A percentile compares a stretch with the other conserved stretches of the same genome.
Conservation (phyloP, 2,797 vertebrate genomes). For the Caiman crocodilus region DNA sequence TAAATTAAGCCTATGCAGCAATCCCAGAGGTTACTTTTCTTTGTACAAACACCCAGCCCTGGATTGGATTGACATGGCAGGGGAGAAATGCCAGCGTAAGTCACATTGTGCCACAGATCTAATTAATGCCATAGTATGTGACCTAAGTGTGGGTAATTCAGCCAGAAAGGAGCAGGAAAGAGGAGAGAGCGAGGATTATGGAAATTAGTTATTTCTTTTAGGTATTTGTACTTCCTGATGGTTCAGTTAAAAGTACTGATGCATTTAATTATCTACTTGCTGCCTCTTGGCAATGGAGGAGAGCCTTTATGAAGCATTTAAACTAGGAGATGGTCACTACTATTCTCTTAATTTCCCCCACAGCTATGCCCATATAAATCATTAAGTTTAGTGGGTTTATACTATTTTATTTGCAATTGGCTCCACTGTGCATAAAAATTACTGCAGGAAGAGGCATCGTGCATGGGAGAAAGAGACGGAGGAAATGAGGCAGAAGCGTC, state of each 20-base stretch:
- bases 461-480: no score
- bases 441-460: fast-evolving
- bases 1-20: no score
- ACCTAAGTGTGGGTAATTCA: not conserved
- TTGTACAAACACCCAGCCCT: not conserved
- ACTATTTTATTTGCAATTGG: not conserved
- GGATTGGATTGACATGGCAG: no score
- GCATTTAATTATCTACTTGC: not conserved
- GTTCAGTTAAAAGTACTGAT: not conserved
- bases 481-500: fast-evolving
- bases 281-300: not conserved
- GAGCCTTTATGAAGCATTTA: not conserved
- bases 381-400: not conserved
- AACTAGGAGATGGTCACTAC: not conserved
- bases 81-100: no score
- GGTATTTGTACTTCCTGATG: not conserved
- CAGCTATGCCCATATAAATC: not conserved
- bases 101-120: not conserved
- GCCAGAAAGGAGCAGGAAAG: not conserved
- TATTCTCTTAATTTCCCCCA: not conserved
- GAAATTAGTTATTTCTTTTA: not conserved
- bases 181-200: not conserved
- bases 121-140: not conserved
- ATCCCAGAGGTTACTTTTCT: not conserved
- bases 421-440: fast-evolving